Percentiles rank a stretch among this genome's conserved stretches.
Evolutionary conservation across 2,888 invertebrate genomes (phyloP).

Genomic region (Troides helena): DNA sequence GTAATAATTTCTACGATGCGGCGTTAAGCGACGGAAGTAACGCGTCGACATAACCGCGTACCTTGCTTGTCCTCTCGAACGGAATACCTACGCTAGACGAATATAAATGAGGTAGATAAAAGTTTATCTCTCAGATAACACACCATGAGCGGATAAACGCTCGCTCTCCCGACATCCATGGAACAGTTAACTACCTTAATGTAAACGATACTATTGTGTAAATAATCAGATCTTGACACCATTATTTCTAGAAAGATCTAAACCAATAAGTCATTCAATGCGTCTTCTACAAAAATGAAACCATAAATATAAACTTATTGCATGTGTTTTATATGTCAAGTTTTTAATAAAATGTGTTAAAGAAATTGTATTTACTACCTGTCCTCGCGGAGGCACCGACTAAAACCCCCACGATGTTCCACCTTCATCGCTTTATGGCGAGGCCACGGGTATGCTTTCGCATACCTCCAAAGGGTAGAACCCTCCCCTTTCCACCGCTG

Average conservation of each 20-base stretch:
- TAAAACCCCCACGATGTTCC: too few relatives aligned
- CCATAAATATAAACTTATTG: too few relatives aligned
- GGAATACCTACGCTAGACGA: constrained; percentile 9
- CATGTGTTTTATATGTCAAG: too few relatives aligned
- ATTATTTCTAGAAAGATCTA: not conserved
- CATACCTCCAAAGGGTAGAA: too few relatives aligned
- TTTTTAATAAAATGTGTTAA: too few relatives aligned
- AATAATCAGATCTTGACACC: not conserved
- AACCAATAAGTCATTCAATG: too few relatives aligned
- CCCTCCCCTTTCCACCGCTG: too few relatives aligned
- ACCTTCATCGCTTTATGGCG: too few relatives aligned
- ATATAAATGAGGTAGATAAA: constrained; percentile 23
- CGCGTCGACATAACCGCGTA: constrained; percentile 21
- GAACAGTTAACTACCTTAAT: constrained; percentile 1
- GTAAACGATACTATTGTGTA: not conserved
- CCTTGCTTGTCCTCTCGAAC: constrained; percentile 17
- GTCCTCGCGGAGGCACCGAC: too few relatives aligned
- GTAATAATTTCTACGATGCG: constrained; percentile 11
- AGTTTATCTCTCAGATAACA: constrained; percentile 13
- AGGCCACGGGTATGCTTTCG: too few relatives aligned
- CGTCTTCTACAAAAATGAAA: too few relatives aligned
- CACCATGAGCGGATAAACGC: constrained; percentile 6
- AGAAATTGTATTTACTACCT: too few relatives aligned
- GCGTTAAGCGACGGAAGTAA: constrained; percentile 22
- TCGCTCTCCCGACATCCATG: constrained; percentile 1